These are phyloP conservation scores for Anisognathus igniventris DNA, from an alignment of 2,797 vertebrate species.

Conservation along the genomic window DNA sequence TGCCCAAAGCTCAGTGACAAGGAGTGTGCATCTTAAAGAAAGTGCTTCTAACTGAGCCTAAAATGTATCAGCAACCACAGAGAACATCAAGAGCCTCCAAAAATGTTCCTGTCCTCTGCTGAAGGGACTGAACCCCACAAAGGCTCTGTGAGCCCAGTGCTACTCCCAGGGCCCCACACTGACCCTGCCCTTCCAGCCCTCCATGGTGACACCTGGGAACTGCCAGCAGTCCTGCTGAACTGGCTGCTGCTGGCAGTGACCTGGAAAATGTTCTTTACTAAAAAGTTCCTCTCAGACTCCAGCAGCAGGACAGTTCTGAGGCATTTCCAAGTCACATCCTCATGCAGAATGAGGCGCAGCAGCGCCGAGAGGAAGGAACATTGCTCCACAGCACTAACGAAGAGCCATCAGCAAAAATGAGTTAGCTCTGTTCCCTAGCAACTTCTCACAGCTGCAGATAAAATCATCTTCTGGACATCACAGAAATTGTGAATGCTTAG, in stretches of 20 bases:
- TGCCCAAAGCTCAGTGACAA: neutral
- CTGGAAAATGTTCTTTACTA: neutral
- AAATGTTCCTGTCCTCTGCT: neutral
- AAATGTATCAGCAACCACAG: neutral
- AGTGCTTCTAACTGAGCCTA: neutral
- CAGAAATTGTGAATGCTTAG: neutral
- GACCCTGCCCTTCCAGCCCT: neutral
- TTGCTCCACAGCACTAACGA: neutral
- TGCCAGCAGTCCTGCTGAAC: neutral
- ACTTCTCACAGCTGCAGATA: slow-evolving; percentile 44
- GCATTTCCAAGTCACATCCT: neutral
- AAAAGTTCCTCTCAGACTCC: neutral
- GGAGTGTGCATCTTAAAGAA: fast-evolving
- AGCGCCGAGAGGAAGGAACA: neutral
- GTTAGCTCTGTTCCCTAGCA: slow-evolving; percentile 53
- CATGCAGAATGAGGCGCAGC: neutral
- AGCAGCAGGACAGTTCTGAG: neutral
- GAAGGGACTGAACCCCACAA: neutral
- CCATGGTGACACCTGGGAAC: fast-evolving
- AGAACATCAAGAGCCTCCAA: neutral
- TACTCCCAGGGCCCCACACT: neutral
- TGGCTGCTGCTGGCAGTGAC: neutral
- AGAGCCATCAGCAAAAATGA: neutral
- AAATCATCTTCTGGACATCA: slow-evolving; percentile 32
- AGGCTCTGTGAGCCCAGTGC: neutral